Percentiles rank a stretch among this genome's conserved stretches.
phyloP scores from a whole-genome alignment of 2,797 vertebrate genomes.

The Periparus ater region DNA sequence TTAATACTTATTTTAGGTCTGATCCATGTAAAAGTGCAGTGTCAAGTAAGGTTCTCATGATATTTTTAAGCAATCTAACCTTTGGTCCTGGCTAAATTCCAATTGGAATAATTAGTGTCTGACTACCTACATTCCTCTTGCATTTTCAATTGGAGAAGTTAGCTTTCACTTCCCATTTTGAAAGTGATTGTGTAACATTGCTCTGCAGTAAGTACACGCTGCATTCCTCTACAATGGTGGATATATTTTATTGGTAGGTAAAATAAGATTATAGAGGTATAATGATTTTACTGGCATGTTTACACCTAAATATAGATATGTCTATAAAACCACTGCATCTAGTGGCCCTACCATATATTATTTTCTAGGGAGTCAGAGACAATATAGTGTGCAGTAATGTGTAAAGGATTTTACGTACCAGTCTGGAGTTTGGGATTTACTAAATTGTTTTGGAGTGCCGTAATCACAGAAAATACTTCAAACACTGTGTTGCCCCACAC shows the following conservation, averaged over 20 bases:
- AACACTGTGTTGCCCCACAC: not conserved
- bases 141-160: constrained; percentile 47
- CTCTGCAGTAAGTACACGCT: constrained; percentile 29
- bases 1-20: constrained; percentile 51
- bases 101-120: constrained; percentile 58
- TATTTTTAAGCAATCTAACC: constrained; percentile 64
- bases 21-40: constrained; percentile 44
- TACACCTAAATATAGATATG: constrained; percentile 45
- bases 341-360: constrained; percentile 60
- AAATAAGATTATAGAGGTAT: constrained; percentile 30
- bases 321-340: constrained; percentile 22
- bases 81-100: constrained; percentile 63
- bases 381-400: not conserved
- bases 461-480: not conserved
- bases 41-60: constrained; percentile 54
- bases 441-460: not conserved
- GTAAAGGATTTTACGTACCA: not conserved
- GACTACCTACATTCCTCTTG: constrained; percentile 48
- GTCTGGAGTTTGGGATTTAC: not conserved
- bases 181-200: constrained; percentile 43
- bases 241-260: constrained; percentile 25
- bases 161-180: constrained; percentile 27
- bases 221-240: not conserved
- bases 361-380: constrained; percentile 14
- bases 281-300: constrained; percentile 41